Conservation (phyloP, 2,888 invertebrate genomes). For the Ctena decussata region DNA sequence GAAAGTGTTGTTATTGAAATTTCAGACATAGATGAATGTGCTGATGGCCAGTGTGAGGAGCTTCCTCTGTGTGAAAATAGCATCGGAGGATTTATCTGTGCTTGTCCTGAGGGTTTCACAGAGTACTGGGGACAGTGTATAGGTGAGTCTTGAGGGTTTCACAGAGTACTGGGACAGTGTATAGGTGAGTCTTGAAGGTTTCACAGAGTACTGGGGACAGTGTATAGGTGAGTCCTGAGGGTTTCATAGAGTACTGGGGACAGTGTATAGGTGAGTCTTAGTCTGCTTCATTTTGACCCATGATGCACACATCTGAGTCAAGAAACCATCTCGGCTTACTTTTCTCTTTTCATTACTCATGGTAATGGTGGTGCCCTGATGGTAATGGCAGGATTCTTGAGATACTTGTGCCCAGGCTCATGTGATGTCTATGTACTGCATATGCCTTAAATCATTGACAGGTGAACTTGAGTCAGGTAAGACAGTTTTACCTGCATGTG, state of each 20-base stretch:
- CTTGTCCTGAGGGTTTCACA: conserved; percentile 92
- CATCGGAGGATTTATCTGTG: conserved; percentile 92
- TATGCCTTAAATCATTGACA: no score
- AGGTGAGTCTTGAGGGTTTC: conserved; percentile 91
- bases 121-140: conserved; percentile 89
- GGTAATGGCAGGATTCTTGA: no score
- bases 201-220: conserved; percentile 91
- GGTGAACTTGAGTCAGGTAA: no score
- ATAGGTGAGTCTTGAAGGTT: conserved; percentile 92
- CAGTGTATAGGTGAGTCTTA: conserved; percentile 88
- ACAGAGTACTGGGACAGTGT: conserved; percentile 89
- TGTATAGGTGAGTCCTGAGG: conserved; percentile 92
- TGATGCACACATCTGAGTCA: no score
- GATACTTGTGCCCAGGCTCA: no score
- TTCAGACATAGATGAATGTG: conserved; percentile 94
- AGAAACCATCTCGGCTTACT: no score
- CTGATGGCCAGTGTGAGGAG: conserved; percentile 91
- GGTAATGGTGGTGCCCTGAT: no score
- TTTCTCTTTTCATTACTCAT: no score
- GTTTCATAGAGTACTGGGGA: conserved; percentile 91
- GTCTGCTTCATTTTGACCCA: no score
- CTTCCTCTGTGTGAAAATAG: conserved; percentile 91
- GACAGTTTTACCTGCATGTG: no score
- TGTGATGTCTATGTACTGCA: no score
- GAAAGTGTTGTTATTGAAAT: conserved; percentile 4